Evolutionary conservation across 2,113 vertebrate genomes (phyloP).

Genomic region (Hoplias malabaricus): DNA sequence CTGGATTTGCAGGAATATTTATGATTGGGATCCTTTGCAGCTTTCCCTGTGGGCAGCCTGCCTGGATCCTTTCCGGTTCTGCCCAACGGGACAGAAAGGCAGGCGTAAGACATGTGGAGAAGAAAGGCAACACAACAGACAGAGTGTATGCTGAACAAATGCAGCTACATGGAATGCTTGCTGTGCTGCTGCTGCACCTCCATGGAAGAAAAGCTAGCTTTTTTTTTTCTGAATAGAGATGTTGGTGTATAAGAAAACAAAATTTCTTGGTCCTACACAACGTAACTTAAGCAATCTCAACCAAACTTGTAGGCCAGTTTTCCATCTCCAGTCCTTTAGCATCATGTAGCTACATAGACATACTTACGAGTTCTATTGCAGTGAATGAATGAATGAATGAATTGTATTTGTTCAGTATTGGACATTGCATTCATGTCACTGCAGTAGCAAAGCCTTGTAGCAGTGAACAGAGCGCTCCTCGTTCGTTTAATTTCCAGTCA

Average conservation of each 20-base stretch:
- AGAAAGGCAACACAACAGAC: conserved; percentile 35
- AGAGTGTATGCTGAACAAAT: conserved; percentile 35
- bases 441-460: neutral
- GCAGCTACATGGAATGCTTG: conserved; percentile 32
- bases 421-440: neutral
- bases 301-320: neutral
- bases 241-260: conserved; percentile 3
- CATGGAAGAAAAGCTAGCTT: conserved; percentile 11
- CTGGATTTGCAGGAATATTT: conserved; percentile 41
- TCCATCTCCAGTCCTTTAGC: neutral
- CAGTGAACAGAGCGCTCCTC: no score
- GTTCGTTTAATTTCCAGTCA: no score
- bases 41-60: neutral
- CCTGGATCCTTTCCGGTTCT: conserved; percentile 30
- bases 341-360: neutral
- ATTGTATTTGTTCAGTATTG: no score
- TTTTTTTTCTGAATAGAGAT: neutral
- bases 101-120: conserved; percentile 46
- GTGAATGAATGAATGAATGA: neutral
- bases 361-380: neutral
- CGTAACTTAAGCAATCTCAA: neutral
- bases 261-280: neutral
- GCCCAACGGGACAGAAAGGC: conserved; percentile 38
- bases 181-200: conserved; percentile 24
- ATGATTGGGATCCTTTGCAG: conserved; percentile 40